Base-by-base conservation (phyloP, 2,797 vertebrate species). In the Microchirus variegatus region DNA sequence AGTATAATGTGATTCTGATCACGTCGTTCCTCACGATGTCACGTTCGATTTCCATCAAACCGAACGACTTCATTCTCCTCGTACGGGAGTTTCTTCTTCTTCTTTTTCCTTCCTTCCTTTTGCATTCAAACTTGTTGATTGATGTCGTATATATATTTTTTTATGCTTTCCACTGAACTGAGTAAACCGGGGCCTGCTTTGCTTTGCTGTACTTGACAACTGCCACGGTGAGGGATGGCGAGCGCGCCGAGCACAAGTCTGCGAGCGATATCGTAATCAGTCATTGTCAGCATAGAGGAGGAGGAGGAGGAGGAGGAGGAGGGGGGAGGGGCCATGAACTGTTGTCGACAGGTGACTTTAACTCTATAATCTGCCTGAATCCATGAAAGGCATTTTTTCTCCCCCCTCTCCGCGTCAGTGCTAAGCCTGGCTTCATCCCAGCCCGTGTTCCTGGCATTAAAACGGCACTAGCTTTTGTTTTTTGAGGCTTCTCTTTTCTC, bases 331-430 rank as follows among this genome's bases (percentile, higher is more conserved):
- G n/a, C n/a, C 85, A 86, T 87, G 85, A 91, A 89, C 86, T 88
- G 74, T 77, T 81, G 85, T 77, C 82, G 89, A 88, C 83, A 81
- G 86, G 80, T 90, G 89, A 92, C 86, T 91, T 92, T 86, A 87
- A 83, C 78, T 84, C 78, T 81, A 80, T 83, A 86, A 91, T 90
- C 83, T 84, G 67, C 54, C 59, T 46, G 63, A 83, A 85, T 77
- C 81, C 77, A 75, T 64, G 67, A 80, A 78, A 82, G 85, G 77
- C 70, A 65, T 67, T 86, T 82, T 89, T 15, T 75, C 78, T 61
- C 81, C 74, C 53, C 80, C 66, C 79, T 80, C 71, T 80, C 52
- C 15, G 44, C 74, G 80, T 82, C 79, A 49, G 60, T 53, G 63
- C 68, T 91, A 88, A 91, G 84, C 87, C 76, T 36, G 35, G 63